Conservation (phyloP, 1,140 invertebrate genomes). For the Macrocentrus cingulum region DNA sequence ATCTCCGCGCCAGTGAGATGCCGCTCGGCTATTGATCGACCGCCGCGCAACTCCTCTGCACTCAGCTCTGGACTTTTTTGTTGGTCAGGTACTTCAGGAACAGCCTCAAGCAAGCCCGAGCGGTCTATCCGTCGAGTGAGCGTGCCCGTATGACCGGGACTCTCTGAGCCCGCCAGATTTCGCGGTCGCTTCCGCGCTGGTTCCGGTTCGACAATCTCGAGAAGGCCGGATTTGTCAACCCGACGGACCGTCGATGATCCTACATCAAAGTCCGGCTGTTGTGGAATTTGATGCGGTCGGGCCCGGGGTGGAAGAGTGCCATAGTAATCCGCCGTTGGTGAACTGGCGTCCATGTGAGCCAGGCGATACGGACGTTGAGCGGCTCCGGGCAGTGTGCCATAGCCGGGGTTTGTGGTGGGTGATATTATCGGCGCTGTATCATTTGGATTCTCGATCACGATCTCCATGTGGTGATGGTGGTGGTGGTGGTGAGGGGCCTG, state of each 20-base stretch:
- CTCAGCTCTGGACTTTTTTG: slow-evolving; percentile 24
- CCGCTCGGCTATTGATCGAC: slow-evolving; percentile 32
- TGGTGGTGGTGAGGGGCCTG: slow-evolving; percentile 48
- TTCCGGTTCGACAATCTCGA: slow-evolving; percentile 46
- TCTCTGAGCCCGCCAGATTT: slow-evolving; percentile 31
- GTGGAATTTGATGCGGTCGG: slow-evolving; percentile 18
- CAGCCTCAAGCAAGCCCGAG: slow-evolving; percentile 43
- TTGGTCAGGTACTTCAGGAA: slow-evolving; percentile 49
- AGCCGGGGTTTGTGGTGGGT: slow-evolving; percentile 13
- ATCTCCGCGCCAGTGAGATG: slow-evolving; percentile 41
- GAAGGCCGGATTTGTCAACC: slow-evolving; percentile 47
- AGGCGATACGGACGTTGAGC: slow-evolving; percentile 15
- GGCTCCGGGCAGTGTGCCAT: slow-evolving; percentile 23
- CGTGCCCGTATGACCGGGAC: slow-evolving; percentile 22
- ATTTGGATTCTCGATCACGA: slow-evolving; percentile 51
- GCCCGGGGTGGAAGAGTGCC: slow-evolving; percentile 19
- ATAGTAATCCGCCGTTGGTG: slow-evolving; percentile 29
- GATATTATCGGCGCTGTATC: slow-evolving; percentile 25
- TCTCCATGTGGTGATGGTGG: slow-evolving; percentile 52
- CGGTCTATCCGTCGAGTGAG: slow-evolving; percentile 41
- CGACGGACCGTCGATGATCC: slow-evolving; percentile 40
- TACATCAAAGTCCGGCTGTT: slow-evolving; percentile 29
- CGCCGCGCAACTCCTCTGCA: slow-evolving; percentile 6
- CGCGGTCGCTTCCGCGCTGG: slow-evolving; percentile 23
- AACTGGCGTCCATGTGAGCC: slow-evolving; percentile 5